Evolutionary conservation across 1,140 invertebrate species (phyloP).

Genomic region (Tetragnatha versicolor): DNA sequence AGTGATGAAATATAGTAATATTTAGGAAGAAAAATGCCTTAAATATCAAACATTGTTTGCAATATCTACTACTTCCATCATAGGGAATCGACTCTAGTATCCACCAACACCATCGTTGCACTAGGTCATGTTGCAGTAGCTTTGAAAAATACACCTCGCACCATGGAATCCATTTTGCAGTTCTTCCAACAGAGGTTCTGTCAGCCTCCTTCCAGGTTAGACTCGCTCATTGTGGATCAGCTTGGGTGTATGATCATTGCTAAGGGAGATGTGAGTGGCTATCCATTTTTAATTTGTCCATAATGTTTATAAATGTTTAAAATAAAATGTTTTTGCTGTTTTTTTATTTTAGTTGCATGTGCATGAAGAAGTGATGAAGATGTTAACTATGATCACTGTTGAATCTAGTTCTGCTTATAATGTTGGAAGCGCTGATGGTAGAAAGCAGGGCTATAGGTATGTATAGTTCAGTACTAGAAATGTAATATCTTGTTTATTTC

Average conservation of each 20-base stretch:
- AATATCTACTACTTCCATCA: background rate
- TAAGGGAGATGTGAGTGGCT: slow-evolving; percentile 73
- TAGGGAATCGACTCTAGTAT: slow-evolving; percentile 87
- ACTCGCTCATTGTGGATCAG: slow-evolving; percentile 95
- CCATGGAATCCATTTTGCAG: slow-evolving; percentile 92
- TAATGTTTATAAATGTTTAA: background rate
- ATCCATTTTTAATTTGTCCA: background rate
- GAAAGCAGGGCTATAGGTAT: slow-evolving; percentile 71
- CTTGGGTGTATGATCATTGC: slow-evolving; percentile 94
- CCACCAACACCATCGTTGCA: slow-evolving; percentile 96
- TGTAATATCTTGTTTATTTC: too few relatives aligned
- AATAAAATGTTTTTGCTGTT: slow-evolving; percentile 63
- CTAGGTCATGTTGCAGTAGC: slow-evolving; percentile 96
- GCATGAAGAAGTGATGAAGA: slow-evolving; percentile 95
- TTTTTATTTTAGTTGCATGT: slow-evolving; percentile 69
- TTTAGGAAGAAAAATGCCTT: too few relatives aligned
- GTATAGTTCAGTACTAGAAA: too few relatives aligned
- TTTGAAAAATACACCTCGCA: slow-evolving; percentile 87
- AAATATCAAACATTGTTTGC: too few relatives aligned
- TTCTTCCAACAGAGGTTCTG: slow-evolving; percentile 98
- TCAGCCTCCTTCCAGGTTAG: slow-evolving; percentile 81
- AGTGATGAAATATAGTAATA: too few relatives aligned
- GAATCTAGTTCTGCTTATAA: slow-evolving; percentile 91
- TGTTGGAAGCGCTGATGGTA: slow-evolving; percentile 64
- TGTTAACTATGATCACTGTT: slow-evolving; percentile 94